Evolutionary conservation across 2,797 vertebrate genomes (phyloP).

Genomic region (Pantherophis alleghaniensis): DNA sequence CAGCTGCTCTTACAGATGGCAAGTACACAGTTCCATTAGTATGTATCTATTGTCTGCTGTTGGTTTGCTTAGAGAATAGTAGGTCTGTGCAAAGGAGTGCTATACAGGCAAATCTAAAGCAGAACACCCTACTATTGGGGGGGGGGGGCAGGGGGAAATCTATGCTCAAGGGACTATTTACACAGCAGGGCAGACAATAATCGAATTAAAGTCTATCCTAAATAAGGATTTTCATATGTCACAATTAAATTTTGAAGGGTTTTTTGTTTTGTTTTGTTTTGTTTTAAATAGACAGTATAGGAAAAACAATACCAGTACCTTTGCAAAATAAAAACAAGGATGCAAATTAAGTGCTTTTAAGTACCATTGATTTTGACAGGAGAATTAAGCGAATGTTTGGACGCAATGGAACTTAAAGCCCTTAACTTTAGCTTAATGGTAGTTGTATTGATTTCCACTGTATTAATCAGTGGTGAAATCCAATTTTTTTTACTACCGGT

Average conservation of each 20-base stretch:
- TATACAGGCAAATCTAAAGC: conserved; percentile 82
- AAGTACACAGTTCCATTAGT: conserved; percentile 99
- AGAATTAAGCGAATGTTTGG: background rate
- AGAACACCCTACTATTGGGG: conserved; percentile 56
- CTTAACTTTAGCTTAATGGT: background rate
- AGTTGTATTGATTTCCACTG: background rate
- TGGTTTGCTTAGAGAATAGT: conserved; percentile 89
- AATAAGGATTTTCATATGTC: conserved; percentile 75
- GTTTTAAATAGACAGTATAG: conserved; percentile 64
- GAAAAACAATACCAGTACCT: conserved; percentile 45
- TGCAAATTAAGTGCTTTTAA: background rate
- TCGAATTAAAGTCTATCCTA: conserved; percentile 76
- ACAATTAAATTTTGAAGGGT: conserved; percentile 69
- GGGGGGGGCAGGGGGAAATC: conserved; percentile 49
- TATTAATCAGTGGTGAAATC: background rate
- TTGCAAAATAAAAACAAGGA: background rate
- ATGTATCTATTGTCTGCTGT: conserved; percentile 99
- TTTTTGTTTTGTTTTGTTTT: conserved; percentile 38
- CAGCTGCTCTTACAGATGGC: conserved; percentile 99
- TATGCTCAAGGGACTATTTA: conserved; percentile 76
- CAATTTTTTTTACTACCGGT: no score
- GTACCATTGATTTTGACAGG: background rate
- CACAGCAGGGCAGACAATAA: conserved; percentile 73
- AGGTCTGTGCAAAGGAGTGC: conserved; percentile 87
- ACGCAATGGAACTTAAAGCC: background rate